These are phyloP conservation scores for Poicephalus meyeri DNA, from an alignment of 2,113 vertebrate species.

Conservation along the genomic window DNA sequence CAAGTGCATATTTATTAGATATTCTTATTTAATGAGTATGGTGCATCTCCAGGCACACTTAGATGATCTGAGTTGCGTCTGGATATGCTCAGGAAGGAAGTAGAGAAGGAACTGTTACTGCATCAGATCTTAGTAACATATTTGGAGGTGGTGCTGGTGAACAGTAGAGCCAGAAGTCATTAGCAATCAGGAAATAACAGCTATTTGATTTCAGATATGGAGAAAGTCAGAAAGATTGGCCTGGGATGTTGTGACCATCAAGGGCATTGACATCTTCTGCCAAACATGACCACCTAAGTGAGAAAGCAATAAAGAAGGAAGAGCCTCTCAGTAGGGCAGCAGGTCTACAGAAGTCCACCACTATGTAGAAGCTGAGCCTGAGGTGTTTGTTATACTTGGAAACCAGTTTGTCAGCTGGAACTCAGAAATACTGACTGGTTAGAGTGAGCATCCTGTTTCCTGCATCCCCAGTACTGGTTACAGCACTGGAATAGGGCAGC, in stretches of 20 bases:
- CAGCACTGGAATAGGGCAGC: not conserved
- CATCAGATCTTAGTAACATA: not conserved
- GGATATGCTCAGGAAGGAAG: not conserved
- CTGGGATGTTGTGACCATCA: not conserved
- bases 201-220: not conserved
- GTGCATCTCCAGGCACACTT: not conserved
- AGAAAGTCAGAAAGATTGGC: not conserved
- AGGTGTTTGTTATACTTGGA: not conserved
- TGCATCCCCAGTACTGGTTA: rapidly evolving
- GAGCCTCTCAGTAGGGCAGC: not conserved
- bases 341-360: not conserved
- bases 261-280: not conserved
- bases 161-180: not conserved
- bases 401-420: not conserved
- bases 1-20: not conserved
- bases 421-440: not conserved
- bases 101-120: not conserved
- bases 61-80: not conserved
- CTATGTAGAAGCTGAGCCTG: not conserved
- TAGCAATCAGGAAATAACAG: not conserved
- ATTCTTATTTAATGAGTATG: not conserved
- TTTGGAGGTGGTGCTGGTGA: rapidly evolving
- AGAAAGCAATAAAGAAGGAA: not conserved
- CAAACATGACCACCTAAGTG: not conserved
- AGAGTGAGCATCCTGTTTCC: not conserved